Evolutionary conservation across 1,140 invertebrate genomes (phyloP), one percentile per base, ranked within the genome.

Genomic region (Monomorium pharaonis): DNA sequence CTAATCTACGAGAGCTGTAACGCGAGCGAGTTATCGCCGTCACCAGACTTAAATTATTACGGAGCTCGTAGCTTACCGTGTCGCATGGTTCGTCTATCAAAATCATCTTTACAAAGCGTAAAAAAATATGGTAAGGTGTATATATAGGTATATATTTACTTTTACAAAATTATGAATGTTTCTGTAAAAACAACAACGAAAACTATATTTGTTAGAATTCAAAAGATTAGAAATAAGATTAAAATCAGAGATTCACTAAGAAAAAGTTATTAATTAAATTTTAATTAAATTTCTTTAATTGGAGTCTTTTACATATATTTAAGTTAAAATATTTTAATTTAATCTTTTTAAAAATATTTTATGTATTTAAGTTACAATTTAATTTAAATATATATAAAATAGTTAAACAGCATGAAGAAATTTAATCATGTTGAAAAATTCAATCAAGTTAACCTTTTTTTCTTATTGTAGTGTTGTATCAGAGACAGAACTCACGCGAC

Each of bases 1-100:
- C 86, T 88, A 90, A 90, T 90, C 76, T 85, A 90, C 56, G 51
- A 70, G 77, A 76, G 74, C 56, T 62, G 21, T 58, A 69, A 74
- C 65, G 49, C 42, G 16, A 75, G 65, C 33, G 51, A 81, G 62
- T 75, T 89, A 83, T 76, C 67, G 49, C 30, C 30, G 56, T 54
- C 49, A 56, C 3, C 47, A 44, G 65, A 58, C 27, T 54, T 12
- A 4, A 84, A 30, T 84, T 84, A 72, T 89, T 83, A 77, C 47
- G 60, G 6, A 14, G 44, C 30, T 58, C 65, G 44, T 51, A n/a
- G 33, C n/a, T 42, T 12, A 12, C 16, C 85, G 42, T 47, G 49
- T 51, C 21, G 63, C 84, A 87, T 33, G 51, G 30, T 58, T 27
- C 16, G 37, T 54, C 30, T 37, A 42, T 33, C 30, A 60, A 56